phyloP scores from a whole-genome alignment of 1,140 invertebrate genomes.

The Telenomus remus region DNA sequence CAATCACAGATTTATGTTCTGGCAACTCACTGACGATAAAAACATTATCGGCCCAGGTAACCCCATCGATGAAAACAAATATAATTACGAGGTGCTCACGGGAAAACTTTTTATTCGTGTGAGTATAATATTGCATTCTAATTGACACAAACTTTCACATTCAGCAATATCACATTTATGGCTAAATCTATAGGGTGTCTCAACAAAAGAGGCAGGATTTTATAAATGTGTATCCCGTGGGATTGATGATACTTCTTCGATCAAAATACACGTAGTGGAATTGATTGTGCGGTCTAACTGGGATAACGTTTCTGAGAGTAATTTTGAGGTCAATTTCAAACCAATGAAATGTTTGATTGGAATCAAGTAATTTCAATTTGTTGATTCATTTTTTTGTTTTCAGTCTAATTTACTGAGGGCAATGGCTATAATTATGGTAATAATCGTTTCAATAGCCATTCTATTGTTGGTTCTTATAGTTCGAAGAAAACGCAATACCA shows the following conservation, averaged over 20 bases:
- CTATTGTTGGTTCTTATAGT: constrained; percentile 64
- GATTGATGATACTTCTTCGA: constrained; percentile 72
- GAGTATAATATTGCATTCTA: constrained; percentile 48
- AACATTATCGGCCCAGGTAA: constrained; percentile 80
- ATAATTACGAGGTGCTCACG: constrained; percentile 82
- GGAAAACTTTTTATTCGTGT: constrained; percentile 81
- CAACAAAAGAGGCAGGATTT: constrained; percentile 78
- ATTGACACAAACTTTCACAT: not conserved
- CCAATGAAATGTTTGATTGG: too few species aligned
- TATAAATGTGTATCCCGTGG: constrained; percentile 81
- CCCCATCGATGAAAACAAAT: constrained; percentile 78
- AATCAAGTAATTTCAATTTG: too few species aligned
- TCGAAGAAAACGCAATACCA: constrained; percentile 59
- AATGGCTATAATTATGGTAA: constrained; percentile 66
- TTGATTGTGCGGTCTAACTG: constrained; percentile 77
- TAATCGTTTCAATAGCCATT: constrained; percentile 65
- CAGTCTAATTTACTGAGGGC: constrained; percentile 68
- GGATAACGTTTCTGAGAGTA: constrained; percentile 69
- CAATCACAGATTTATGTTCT: constrained; percentile 81
- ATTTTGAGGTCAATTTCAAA: constrained; percentile 70
- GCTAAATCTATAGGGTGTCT: constrained; percentile 74
- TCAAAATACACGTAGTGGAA: constrained; percentile 77
- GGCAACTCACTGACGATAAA: constrained; percentile 78
- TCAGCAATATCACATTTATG: not conserved
- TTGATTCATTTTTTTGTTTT: constrained; percentile 2